Conservation (phyloP, 2,113 vertebrate genomes). For the Deroptyus accipitrinus region DNA sequence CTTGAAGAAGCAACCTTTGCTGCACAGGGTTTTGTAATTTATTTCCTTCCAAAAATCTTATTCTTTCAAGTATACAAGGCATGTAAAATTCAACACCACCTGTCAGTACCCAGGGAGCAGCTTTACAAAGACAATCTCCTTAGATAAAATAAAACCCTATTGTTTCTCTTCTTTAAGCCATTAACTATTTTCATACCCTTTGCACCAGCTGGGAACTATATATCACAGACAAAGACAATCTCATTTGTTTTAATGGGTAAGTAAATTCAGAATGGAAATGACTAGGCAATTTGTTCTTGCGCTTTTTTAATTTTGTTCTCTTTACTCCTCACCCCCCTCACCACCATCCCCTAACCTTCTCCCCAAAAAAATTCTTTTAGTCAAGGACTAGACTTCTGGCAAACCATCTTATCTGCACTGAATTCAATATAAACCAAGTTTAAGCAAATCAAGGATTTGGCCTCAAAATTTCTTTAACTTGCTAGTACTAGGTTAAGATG, state of each 20-base stretch:
- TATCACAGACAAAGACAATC: constrained; percentile 50
- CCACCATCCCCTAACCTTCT: background rate
- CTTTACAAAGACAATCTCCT: constrained; percentile 37
- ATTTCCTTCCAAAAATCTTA: background rate
- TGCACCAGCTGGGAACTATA: constrained; percentile 47
- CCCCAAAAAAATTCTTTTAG: background rate
- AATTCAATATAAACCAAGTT: background rate
- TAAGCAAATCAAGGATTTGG: background rate
- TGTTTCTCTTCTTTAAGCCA: constrained; percentile 47
- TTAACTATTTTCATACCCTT: constrained; percentile 49
- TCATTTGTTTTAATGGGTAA: constrained; percentile 54
- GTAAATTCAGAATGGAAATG: constrained; percentile 58
- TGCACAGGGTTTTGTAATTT: background rate
- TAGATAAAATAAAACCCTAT: constrained; percentile 10
- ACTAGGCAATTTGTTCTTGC: constrained; percentile 26
- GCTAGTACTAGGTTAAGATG: background rate
- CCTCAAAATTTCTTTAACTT: background rate
- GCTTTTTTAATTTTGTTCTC: background rate
- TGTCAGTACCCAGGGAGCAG: background rate
- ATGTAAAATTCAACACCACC: constrained; percentile 36
- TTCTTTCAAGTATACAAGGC: background rate
- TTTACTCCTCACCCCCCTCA: background rate
- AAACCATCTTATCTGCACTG: background rate
- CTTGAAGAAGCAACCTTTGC: background rate
- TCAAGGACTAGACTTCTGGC: background rate